Conservation (phyloP, 2,797 vertebrate genomes). For the Stomatorhinus walkeri region DNA sequence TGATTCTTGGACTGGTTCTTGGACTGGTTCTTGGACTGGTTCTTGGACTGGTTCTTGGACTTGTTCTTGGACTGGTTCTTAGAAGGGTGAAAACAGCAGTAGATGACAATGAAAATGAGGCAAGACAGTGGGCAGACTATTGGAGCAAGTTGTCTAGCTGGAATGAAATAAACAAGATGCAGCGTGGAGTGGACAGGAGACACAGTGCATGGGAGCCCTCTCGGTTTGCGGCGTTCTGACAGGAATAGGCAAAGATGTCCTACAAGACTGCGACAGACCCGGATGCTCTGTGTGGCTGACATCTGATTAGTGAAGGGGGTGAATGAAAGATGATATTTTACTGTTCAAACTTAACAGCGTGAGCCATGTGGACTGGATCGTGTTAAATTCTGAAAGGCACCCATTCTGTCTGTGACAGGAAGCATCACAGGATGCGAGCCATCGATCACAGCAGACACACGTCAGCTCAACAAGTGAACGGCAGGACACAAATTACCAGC, state of each 20-base stretch:
- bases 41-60: neutral
- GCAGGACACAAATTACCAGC: neutral
- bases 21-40: neutral
- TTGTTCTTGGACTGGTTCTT: neutral
- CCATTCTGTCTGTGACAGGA: neutral
- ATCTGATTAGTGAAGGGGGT: neutral
- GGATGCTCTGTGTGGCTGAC: neutral
- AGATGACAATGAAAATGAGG: neutral
- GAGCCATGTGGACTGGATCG: neutral
- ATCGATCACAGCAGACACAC: neutral
- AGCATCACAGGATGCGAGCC: neutral
- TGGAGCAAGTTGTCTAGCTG: neutral
- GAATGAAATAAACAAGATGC: neutral
- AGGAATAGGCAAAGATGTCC: neutral
- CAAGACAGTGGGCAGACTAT: neutral
- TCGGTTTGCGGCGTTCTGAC: neutral
- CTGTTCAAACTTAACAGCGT: neutral
- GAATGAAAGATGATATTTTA: neutral
- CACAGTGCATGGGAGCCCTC: neutral
- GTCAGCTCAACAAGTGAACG: neutral
- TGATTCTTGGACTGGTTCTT: neutral
- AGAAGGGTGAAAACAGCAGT: neutral
- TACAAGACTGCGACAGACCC: neutral
- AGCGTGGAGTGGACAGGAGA: neutral
- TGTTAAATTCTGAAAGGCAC: neutral